These are phyloP conservation scores for Caenorhabditis parvicauda DNA, from an alignment of 2,888 invertebrate genomes.

Conservation along the genomic window DNA sequence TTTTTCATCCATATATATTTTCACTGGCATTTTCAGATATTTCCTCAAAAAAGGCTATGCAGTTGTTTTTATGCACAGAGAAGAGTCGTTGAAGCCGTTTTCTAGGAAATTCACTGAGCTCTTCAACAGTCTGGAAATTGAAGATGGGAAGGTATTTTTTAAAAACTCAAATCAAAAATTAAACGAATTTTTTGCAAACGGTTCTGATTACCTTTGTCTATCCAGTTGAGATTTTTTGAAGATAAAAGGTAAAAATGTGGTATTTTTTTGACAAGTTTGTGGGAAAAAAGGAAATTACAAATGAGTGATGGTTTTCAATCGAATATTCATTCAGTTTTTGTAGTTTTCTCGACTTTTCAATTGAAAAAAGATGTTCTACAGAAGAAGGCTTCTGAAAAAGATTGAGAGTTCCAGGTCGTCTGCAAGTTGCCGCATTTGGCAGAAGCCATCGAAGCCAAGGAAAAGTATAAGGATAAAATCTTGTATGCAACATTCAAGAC, in stretches of 20 bases:
- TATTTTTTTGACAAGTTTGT: too few relatives aligned
- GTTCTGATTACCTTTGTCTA: slow-evolving; percentile 3
- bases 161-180: not conserved
- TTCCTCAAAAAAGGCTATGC: slow-evolving; percentile 80
- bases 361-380: too few relatives aligned
- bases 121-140: slow-evolving; percentile 38
- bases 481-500: slow-evolving; percentile 49
- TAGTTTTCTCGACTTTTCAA: too few relatives aligned
- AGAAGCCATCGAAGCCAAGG: slow-evolving; percentile 22
- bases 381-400: too few relatives aligned
- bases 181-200: not conserved
- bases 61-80: slow-evolving; percentile 88
- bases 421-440: slow-evolving; percentile 17
- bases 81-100: slow-evolving; percentile 86
- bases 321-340: too few relatives aligned
- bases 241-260: too few relatives aligned
- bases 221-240: not conserved
- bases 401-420: slow-evolving; percentile 19
- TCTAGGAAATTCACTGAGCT: slow-evolving; percentile 75
- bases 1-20: not conserved
- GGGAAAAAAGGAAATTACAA: not conserved
- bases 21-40: slow-evolving; percentile 68
- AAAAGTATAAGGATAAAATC: slow-evolving; percentile 23
- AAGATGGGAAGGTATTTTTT: slow-evolving; percentile 19
- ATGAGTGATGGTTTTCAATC: too few relatives aligned